Evolutionary conservation across 1,140 invertebrate genomes (phyloP).

Genomic region (Eumaeus atala): DNA sequence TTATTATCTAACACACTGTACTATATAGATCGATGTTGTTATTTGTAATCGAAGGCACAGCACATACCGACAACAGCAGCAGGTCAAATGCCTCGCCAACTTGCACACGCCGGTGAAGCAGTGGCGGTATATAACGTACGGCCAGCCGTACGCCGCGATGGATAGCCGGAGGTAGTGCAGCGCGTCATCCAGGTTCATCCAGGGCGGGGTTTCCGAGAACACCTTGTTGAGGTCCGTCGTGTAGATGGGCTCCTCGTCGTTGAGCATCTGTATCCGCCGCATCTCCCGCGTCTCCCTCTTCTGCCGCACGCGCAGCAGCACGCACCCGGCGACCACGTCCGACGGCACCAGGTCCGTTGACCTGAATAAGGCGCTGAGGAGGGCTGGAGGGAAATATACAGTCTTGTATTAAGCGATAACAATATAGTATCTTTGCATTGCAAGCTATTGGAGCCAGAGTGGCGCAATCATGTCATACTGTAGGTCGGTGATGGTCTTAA

Average conservation of each 20-base stretch:
- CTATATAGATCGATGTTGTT: no score
- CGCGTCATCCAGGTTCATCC: slow-evolving; percentile 88
- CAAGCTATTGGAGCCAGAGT: no score
- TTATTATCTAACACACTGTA: no score
- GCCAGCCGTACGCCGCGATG: slow-evolving; percentile 92
- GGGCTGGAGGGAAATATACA: slow-evolving; percentile 68
- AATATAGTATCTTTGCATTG: no score
- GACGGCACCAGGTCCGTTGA: slow-evolving; percentile 91
- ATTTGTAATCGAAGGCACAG: slow-evolving; percentile 1
- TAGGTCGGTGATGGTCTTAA: no score
- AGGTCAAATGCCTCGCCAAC: slow-evolving; percentile 80
- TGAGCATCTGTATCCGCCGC: slow-evolving; percentile 79
- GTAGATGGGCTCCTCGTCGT: slow-evolving; percentile 80
- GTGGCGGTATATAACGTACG: slow-evolving; percentile 87
- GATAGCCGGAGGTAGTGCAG: slow-evolving; percentile 86
- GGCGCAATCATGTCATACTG: no score
- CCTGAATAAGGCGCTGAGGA: slow-evolving; percentile 84
- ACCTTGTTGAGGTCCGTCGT: slow-evolving; percentile 78
- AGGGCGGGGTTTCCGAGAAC: slow-evolving; percentile 78
- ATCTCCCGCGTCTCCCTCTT: slow-evolving; percentile 82
- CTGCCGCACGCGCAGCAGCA: slow-evolving; percentile 84
- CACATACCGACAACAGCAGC: slow-evolving; percentile 84
- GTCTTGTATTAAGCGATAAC: neutral
- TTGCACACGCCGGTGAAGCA: slow-evolving; percentile 84
- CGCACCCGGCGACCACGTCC: slow-evolving; percentile 89